These are phyloP conservation scores for Steromphala cineraria DNA, from an alignment of 2,888 invertebrate species.

Conservation along the genomic window DNA sequence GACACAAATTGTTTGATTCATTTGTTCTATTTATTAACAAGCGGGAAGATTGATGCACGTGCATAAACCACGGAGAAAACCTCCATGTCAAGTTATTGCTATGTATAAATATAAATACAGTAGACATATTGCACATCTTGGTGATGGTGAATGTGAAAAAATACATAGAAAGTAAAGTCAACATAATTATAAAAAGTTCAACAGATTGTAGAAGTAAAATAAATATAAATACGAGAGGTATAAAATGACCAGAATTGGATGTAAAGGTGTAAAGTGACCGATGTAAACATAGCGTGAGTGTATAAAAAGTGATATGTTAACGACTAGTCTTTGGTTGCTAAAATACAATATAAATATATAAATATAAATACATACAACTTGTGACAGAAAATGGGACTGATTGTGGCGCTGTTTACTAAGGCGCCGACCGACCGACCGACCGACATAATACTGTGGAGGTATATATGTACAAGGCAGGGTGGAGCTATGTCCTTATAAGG, in stretches of 20 bases:
- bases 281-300: background rate
- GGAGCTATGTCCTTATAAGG: slow-evolving; percentile 14
- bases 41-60: slow-evolving; percentile 5
- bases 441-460: slow-evolving; percentile 9
- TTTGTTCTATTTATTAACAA: slow-evolving; percentile 17
- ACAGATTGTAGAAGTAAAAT: slow-evolving; percentile 6
- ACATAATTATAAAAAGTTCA: background rate
- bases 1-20: background rate
- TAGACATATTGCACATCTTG: background rate
- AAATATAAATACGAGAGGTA: slow-evolving; percentile 12
- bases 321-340: slow-evolving; percentile 13
- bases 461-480: slow-evolving; percentile 6
- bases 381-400: slow-evolving; percentile 15
- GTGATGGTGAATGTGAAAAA: background rate
- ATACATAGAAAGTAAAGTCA: slow-evolving; percentile 1
- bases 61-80: background rate
- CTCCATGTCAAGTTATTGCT: background rate
- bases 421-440: too few species aligned
- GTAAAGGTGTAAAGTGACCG: background rate
- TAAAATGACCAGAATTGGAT: background rate
- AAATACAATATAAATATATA: slow-evolving; percentile 11
- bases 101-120: slow-evolving; percentile 20
- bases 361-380: background rate
- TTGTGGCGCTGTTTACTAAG: too few species aligned
- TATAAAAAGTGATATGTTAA: background rate